A percentile compares a stretch with the other conserved stretches of the same genome.
Conservation (phyloP, 2,888 invertebrate species). For the Gryllus longicercus region DNA sequence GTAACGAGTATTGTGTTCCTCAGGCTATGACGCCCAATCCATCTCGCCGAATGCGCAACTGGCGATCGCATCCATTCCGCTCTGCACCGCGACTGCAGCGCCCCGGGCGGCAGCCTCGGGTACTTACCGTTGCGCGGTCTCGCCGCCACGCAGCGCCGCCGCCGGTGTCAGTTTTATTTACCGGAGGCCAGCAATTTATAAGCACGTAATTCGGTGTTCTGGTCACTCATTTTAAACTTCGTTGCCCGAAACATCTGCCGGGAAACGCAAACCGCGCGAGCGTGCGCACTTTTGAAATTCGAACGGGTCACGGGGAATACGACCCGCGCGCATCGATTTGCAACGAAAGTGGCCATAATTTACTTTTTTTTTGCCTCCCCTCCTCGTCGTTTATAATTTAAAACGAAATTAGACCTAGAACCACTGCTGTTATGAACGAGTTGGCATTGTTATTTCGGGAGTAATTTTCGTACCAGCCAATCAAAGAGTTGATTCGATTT, state of each 20-base stretch:
- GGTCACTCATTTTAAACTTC: background rate
- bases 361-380: background rate
- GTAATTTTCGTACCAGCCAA: background rate
- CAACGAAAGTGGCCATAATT: conserved; percentile 6
- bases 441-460: background rate
- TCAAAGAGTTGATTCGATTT: conserved; percentile 17
- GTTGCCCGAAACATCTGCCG: background rate
- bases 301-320: background rate
- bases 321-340: background rate
- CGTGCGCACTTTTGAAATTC: background rate
- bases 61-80: too few species aligned
- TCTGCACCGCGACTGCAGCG: too few species aligned
- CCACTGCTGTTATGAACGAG: conserved; percentile 5
- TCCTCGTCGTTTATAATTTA: background rate
- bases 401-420: conserved; percentile 2
- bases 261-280: background rate
- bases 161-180: background rate
- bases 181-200: conserved; percentile 6
- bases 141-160: too few species aligned
- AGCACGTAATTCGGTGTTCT: background rate
- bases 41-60: too few species aligned
- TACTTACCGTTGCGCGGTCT: background rate
- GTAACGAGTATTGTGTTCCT: too few species aligned
- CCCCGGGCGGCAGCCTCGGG: background rate
- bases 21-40: too few species aligned